Conservation (phyloP, 1,140 invertebrate species). For the Amyelois transitella region DNA sequence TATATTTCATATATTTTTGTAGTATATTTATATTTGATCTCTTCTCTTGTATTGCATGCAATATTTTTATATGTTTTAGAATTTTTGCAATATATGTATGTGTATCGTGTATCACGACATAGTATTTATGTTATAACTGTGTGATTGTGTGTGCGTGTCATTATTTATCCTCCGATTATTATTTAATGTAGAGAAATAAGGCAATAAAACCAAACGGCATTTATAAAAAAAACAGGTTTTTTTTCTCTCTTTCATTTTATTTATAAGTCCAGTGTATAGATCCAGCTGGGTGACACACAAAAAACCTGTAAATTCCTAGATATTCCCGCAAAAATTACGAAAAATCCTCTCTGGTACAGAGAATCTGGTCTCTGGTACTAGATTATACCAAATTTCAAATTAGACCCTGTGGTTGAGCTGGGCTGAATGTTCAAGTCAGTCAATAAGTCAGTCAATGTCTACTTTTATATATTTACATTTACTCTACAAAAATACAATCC, state of each 20-base stretch:
- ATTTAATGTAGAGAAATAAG: conserved; percentile 5
- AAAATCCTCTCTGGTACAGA: too few species aligned
- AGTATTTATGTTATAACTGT: conserved; percentile 4
- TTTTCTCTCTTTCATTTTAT: neutral
- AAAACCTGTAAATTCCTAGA: too few species aligned
- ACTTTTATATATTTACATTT: too few species aligned
- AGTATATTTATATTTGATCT: conserved; percentile 12
- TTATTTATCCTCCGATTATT: conserved; percentile 8
- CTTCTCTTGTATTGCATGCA: neutral
- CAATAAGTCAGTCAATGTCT: too few species aligned
- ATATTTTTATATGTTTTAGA: neutral
- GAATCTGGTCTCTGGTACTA: too few species aligned
- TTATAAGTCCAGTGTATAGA: too few species aligned
- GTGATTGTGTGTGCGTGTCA: conserved; percentile 7
- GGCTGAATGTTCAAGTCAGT: too few species aligned
- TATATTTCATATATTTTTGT: neutral
- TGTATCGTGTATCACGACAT: conserved; percentile 12
- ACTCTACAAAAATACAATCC: too few species aligned
- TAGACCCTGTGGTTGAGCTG: too few species aligned
- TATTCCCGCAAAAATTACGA: too few species aligned
- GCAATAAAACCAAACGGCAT: conserved; percentile 10
- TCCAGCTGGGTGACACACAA: too few species aligned
- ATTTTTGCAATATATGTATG: neutral
- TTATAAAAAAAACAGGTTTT: neutral
- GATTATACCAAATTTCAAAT: too few species aligned